Conservation (phyloP, 1,140 invertebrate species). For the Aleiodes sp. region DNA sequence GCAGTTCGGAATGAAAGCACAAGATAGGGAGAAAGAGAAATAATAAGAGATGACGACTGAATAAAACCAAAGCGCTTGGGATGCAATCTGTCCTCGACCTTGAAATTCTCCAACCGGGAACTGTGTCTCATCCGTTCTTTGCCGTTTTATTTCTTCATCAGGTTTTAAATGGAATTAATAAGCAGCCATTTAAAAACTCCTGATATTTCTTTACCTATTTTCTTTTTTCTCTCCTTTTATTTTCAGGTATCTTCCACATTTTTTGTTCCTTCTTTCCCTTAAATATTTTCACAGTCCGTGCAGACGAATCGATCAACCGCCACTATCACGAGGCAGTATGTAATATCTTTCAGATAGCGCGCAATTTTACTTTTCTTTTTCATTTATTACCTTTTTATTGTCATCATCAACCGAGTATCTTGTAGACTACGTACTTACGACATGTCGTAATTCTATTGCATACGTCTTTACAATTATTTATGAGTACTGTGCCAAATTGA, state of each 20-base stretch:
- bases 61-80: not conserved
- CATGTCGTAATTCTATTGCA: constrained; percentile 7
- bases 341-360: no score
- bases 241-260: not conserved
- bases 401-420: not conserved
- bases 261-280: not conserved
- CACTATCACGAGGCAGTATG: no score
- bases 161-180: constrained; percentile 11
- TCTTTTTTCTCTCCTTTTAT: no score
- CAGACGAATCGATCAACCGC: no score
- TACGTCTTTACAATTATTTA: no score
- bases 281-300: not conserved
- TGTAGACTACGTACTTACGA: not conserved
- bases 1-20: not conserved
- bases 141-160: not conserved
- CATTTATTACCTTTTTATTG: not conserved
- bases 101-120: constrained; percentile 23
- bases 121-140: constrained; percentile 11
- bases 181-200: not conserved
- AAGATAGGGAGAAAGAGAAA: not conserved
- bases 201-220: not conserved
- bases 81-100: constrained; percentile 9
- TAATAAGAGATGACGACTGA: constrained; percentile 13
- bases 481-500: not conserved
- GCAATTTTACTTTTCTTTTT: no score